Conservation (phyloP, 2,797 vertebrate genomes). For the Euphonia xanthogaster region DNA sequence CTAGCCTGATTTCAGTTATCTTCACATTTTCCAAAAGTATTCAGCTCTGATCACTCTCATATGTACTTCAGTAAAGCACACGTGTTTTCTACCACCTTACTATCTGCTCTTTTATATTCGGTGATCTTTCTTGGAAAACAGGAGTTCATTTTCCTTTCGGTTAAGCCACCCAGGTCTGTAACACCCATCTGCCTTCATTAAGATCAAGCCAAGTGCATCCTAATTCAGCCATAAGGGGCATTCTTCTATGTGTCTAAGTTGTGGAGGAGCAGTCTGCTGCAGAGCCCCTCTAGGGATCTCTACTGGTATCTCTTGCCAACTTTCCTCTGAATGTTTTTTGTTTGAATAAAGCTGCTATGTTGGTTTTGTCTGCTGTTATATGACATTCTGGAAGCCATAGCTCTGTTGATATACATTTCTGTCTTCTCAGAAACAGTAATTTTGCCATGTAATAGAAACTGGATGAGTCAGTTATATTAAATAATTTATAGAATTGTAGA, state of each 20-base stretch:
- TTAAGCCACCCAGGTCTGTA: background rate
- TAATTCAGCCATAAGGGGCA: background rate
- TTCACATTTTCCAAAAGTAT: slow-evolving; percentile 33
- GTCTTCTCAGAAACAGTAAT: background rate
- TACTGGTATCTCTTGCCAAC: background rate
- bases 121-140: background rate
- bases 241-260: background rate
- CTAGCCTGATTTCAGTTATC: slow-evolving; percentile 17
- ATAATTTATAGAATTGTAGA: background rate
- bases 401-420: background rate
- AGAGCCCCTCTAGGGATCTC: background rate
- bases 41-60: background rate
- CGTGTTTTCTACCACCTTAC: background rate
- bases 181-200: background rate
- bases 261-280: background rate
- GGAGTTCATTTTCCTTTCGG: background rate
- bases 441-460: background rate
- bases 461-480: background rate
- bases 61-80: background rate
- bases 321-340: slow-evolving; percentile 3
- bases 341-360: background rate
- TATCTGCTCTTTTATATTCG: background rate
- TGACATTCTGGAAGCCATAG: background rate
- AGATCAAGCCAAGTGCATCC: background rate
- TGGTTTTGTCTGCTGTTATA: background rate